Base-by-base conservation (phyloP, 2,797 vertebrate genomes). In the Platyrinchus mystaceus region DNA sequence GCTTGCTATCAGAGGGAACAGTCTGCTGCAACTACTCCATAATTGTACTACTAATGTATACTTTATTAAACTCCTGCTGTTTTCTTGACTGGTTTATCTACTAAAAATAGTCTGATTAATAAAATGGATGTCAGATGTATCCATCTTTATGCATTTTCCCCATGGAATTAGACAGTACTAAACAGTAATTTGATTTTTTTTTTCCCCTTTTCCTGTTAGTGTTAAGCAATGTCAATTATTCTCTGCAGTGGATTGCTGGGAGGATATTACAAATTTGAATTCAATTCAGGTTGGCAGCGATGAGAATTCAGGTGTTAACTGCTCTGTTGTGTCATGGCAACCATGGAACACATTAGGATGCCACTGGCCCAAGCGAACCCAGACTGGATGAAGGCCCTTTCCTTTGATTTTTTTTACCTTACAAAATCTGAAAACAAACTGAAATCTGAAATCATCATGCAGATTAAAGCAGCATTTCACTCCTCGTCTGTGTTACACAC, bases 51-150 rank as follows among this genome's bases (percentile, higher is more conserved):
- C 78, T 94, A 93, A 94, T 89, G 78, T 77, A 39, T 53, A 70
- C 66, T 94, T 95, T 95, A 94, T 96, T 96, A 96, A 96, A 90
- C 83, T 80, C 94, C 86, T 91, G 95, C 95, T 96, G 95, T 66
- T 94, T 84, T 76, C 80, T 53, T 82, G 73, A 84, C 88, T 93
- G 83, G 55, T 91, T 96, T 94, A 93, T 93, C 77, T 89, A 46
- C 93, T 94, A 93, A 94, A 95, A 95, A 94, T 92, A 94, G 92
- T 20, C 76, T 92, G 67, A 94, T 95, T 95, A 95, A 93, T 95
- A 85, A 92, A 91, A 92, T 37, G n/a, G 28, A 86, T 91, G 84
- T 93, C 78, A 68, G 73, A 79, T 58, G 7, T 21, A 87, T 77
- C 53, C 49, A 41, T 92, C 74, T 79, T 77, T 43, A 34, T 20